phyloP scores from a whole-genome alignment of 2,113 vertebrate genomes.

The Neomonachus schauinslandi region DNA sequence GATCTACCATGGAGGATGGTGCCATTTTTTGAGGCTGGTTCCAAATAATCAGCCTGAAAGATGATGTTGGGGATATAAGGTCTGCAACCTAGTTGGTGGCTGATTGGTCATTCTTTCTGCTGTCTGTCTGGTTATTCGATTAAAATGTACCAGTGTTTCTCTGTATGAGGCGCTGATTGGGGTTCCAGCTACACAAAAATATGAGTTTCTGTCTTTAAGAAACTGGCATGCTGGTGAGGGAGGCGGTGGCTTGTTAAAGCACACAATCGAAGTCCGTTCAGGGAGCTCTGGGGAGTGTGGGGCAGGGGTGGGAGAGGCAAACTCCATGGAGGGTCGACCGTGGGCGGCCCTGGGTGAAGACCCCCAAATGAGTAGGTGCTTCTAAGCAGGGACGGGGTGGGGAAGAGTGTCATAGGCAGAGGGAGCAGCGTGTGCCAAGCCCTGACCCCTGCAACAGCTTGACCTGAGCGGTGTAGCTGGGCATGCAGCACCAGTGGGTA shows the following conservation, averaged over 20 bases:
- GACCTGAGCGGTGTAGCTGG: background rate
- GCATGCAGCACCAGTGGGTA: fast-evolving
- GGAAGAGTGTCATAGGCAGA: background rate
- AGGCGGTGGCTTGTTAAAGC: background rate
- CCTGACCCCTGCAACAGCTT: background rate
- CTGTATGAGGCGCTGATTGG: background rate
- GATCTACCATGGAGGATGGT: background rate
- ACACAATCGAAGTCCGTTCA: background rate
- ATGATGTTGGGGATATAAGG: background rate
- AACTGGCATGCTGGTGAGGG: background rate
- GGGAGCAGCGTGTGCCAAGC: fast-evolving
- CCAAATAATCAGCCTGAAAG: background rate
- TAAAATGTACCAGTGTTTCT: background rate
- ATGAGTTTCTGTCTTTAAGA: background rate
- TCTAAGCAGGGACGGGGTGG: too few species aligned
- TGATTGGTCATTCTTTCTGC: background rate
- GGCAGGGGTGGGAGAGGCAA: too few species aligned
- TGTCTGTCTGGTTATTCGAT: background rate
- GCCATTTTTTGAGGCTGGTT: background rate
- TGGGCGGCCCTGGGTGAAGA: background rate
- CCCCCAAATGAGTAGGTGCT: background rate
- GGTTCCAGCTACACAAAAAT: background rate
- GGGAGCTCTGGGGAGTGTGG: background rate
- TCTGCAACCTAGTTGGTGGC: background rate
- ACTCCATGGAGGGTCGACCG: background rate